phyloP scores from a whole-genome alignment of 2,797 vertebrate genomes.

The Ptychadena robeensis region DNA sequence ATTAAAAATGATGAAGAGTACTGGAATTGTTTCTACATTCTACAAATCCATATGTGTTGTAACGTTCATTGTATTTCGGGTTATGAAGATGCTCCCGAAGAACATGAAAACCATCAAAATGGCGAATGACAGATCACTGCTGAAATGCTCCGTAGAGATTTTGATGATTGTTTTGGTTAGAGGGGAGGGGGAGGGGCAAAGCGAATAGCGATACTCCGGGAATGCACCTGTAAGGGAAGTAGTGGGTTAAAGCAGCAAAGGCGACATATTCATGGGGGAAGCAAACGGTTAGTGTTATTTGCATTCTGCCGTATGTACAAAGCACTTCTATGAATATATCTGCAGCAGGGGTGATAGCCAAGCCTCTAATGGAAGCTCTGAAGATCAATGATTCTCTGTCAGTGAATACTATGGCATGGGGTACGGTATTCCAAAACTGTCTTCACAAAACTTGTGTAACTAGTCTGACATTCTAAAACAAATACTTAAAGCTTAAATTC shows the following conservation, averaged over 20 bases:
- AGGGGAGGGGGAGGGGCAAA: neutral
- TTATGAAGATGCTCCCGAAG: too few relatives aligned
- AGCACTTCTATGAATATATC: constrained; percentile 4
- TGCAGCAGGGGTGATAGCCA: constrained; percentile 28
- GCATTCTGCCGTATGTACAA: neutral
- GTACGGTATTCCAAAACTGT: neutral
- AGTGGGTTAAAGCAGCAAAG: constrained; percentile 24
- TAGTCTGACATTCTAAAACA: neutral
- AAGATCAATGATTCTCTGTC: neutral
- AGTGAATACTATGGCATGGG: neutral
- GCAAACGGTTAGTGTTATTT: constrained; percentile 44
- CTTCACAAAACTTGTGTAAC: neutral
- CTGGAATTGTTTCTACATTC: too few relatives aligned
- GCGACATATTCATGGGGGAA: constrained; percentile 34
- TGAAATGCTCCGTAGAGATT: too few relatives aligned
- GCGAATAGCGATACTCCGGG: constrained; percentile 10
- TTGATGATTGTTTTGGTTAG: constrained; percentile 3
- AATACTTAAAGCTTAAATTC: neutral
- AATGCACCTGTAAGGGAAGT: constrained; percentile 39
- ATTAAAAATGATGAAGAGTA: too few relatives aligned
- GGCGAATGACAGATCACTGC: too few relatives aligned
- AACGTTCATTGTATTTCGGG: neutral
- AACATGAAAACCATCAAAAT: too few relatives aligned
- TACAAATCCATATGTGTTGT: too few relatives aligned
- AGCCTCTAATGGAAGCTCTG: constrained; percentile 8